phyloP scores from a whole-genome alignment of 1,140 invertebrate genomes.

The Pseudomyrmex concolor region DNA sequence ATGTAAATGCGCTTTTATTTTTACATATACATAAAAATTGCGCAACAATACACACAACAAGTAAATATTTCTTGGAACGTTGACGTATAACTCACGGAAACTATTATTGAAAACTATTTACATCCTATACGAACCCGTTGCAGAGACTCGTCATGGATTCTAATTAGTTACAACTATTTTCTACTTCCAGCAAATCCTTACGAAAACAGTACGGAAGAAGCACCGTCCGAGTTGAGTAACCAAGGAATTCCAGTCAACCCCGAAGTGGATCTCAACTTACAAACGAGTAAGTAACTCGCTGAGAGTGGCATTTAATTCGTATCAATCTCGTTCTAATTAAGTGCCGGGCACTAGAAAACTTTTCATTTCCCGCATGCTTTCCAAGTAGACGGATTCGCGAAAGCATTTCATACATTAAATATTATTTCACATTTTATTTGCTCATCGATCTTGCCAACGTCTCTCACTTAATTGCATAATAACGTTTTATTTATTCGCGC shows the following conservation, averaged over 20 bases:
- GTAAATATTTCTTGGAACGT: conserved; percentile 5
- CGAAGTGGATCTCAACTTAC: conserved; percentile 86
- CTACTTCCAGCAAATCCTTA: conserved; percentile 78
- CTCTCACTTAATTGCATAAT: conserved; percentile 1
- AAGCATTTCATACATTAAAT: conserved; percentile 35
- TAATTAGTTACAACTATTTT: conserved; percentile 56
- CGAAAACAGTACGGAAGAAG: conserved; percentile 88
- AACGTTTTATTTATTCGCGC: not conserved
- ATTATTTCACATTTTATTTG: conserved; percentile 29
- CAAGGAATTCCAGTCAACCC: conserved; percentile 86
- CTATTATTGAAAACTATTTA: conserved; percentile 1
- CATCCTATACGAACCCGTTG: not conserved
- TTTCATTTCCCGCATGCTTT: conserved; percentile 55
- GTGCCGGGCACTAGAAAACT: conserved; percentile 60
- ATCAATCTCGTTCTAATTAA: conserved; percentile 72
- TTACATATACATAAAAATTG: not conserved
- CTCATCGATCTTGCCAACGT: not conserved
- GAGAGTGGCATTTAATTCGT: conserved; percentile 66
- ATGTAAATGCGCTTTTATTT: not conserved
- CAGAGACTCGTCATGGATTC: conserved; percentile 32
- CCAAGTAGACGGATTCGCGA: conserved; percentile 54
- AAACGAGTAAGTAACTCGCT: conserved; percentile 86
- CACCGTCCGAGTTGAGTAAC: conserved; percentile 84
- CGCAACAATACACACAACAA: not conserved
- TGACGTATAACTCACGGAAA: too few relatives aligned